phyloP scores from a whole-genome alignment of 2,113 vertebrate species.

The Chunga burmeisteri region DNA sequence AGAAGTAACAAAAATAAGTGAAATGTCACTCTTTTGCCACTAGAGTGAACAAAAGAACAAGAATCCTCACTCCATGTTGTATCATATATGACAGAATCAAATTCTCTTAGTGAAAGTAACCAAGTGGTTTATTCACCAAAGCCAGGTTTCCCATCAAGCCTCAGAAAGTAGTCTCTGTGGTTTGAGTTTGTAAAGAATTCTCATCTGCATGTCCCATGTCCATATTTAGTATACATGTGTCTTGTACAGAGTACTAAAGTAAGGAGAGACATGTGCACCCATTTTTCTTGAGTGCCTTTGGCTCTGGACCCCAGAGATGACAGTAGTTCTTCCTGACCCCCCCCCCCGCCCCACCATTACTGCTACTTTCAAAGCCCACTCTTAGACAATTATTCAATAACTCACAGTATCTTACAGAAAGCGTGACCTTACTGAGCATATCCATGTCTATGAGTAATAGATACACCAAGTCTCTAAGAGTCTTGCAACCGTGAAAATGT shows the following conservation, averaged over 20 bases:
- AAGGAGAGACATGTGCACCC: neutral
- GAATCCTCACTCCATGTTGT: neutral
- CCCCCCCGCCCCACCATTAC: neutral
- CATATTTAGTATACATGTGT: neutral
- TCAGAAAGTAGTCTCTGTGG: neutral
- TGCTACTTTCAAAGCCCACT: neutral
- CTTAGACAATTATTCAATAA: neutral
- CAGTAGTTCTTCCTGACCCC: neutral
- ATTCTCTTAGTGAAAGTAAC: neutral
- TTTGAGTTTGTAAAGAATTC: neutral
- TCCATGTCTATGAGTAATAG: neutral
- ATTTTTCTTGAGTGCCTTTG: neutral
- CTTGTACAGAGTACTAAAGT: neutral
- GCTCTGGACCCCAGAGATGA: rapidly evolving
- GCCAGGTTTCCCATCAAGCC: neutral
- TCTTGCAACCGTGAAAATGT: neutral
- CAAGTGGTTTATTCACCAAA: neutral
- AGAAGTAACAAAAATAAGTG: neutral
- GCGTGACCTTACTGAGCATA: neutral
- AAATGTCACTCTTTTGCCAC: neutral
- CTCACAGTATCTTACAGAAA: neutral
- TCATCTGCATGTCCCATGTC: neutral
- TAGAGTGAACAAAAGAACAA: neutral
- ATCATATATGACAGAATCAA: neutral
- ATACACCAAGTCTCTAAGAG: neutral